These are phyloP conservation scores for Aurelia coerulea DNA, from an alignment of 30 jellyfish, hydroid and myxozoan genomes.

Conservation along the genomic window DNA sequence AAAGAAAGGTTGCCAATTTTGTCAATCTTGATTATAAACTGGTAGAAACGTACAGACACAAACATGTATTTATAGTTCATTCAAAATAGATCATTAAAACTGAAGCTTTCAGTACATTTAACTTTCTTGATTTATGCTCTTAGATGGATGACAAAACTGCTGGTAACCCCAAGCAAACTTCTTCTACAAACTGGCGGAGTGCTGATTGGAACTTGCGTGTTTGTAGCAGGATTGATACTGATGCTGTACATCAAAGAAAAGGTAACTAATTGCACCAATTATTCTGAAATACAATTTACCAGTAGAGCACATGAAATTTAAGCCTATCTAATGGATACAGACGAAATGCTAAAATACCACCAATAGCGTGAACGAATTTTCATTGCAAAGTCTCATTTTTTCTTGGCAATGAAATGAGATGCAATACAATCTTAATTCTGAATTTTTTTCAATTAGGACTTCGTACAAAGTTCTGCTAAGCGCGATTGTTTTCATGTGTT, in stretches of 20 bases:
- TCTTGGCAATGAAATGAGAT: too few species aligned
- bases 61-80: too few species aligned
- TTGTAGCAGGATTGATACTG: conserved; percentile 92
- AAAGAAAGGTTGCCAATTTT: too few species aligned
- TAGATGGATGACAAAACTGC: conserved; percentile 96
- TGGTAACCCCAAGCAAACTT: conserved; percentile 92
- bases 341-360: neutral
- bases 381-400: too few species aligned
- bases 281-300: neutral
- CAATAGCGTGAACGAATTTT: too few species aligned
- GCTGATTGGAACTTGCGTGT: conserved; percentile 91
- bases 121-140: neutral
- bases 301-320: neutral
- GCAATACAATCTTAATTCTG: too few species aligned
- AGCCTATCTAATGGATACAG: neutral
- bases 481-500: too few species aligned
- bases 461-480: too few species aligned
- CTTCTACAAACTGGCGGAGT: conserved; percentile 97
- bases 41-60: too few species aligned
- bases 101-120: neutral
- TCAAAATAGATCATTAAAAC: too few species aligned
- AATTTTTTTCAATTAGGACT: too few species aligned
- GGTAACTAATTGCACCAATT: conserved; percentile 41
- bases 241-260: conserved; percentile 91
- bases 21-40: too few species aligned